Conservation (phyloP, 1,140 invertebrate species). For the Reticulitermes speratus region DNA sequence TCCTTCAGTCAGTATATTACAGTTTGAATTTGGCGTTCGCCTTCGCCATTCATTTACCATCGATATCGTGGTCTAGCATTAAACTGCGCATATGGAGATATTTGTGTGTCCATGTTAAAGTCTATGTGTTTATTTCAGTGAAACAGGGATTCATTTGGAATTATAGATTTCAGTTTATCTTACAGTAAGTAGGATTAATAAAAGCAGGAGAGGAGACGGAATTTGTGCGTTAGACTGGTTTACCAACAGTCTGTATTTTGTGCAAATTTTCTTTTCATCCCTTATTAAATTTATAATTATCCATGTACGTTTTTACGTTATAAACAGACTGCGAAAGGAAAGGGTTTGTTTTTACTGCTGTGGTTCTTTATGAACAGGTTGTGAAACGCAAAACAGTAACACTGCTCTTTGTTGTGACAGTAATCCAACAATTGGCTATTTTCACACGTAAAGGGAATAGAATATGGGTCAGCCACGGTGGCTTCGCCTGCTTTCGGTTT, state of each 20-base stretch:
- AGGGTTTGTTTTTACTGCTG: neutral
- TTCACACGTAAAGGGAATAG: neutral
- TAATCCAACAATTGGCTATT: neutral
- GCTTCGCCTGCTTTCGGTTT: neutral
- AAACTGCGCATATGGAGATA: too few species aligned
- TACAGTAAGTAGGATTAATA: too few species aligned
- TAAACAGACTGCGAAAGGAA: neutral
- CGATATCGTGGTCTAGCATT: too few species aligned
- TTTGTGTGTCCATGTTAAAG: too few species aligned
- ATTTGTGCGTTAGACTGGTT: neutral
- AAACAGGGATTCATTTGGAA: too few species aligned
- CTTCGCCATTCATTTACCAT: too few species aligned
- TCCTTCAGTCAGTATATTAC: too few species aligned
- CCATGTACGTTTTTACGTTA: neutral
- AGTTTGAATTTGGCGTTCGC: too few species aligned
- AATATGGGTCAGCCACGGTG: neutral
- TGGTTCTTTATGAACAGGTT: neutral
- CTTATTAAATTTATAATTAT: neutral
- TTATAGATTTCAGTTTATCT: too few species aligned
- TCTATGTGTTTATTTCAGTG: too few species aligned
- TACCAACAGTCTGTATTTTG: neutral
- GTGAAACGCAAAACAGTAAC: too few species aligned
- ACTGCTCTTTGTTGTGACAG: neutral
- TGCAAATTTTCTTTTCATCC: neutral
- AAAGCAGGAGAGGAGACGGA: too few species aligned